Percentiles rank a stretch among this genome's conserved stretches.
These are phyloP conservation scores for Julus scandinavius DNA, from an alignment of 2,888 invertebrate species.

Conservation along the genomic window DNA sequence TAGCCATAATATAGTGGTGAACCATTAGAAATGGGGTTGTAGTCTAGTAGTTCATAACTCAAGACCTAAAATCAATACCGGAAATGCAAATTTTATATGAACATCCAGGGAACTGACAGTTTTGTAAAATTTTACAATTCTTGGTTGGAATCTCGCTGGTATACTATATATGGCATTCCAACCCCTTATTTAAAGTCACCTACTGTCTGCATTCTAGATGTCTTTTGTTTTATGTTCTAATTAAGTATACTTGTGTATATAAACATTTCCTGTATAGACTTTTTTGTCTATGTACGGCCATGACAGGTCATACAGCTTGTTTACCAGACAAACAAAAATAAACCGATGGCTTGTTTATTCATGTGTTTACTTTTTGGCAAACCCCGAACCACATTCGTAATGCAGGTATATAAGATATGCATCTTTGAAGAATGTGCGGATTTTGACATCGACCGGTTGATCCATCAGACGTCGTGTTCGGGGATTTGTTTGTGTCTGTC, in stretches of 20 bases:
- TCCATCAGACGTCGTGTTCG: neutral
- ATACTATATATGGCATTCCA: no score
- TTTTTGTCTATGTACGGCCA: neutral
- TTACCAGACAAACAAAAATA: neutral
- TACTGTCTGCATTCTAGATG: no score
- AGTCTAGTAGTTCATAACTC: no score
- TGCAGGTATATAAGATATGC: neutral
- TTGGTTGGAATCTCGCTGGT: no score
- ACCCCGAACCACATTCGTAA: neutral
- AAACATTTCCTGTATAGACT: neutral
- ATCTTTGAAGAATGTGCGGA: conserved; percentile 7
- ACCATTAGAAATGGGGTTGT: no score
- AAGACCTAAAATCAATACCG: no score
- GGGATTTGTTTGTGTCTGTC: conserved; percentile 9
- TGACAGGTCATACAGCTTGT: neutral
- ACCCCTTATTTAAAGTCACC: no score
- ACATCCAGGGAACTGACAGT: no score
- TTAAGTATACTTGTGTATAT: neutral
- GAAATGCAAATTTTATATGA: no score
- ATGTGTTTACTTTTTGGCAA: neutral
- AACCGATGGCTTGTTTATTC: neutral
- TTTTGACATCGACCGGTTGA: neutral
- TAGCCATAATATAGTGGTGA: no score
- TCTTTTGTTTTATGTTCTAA: neutral
- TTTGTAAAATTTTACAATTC: no score